Conservation (phyloP, 2,888 invertebrate species). For the Arctia plantaginis region DNA sequence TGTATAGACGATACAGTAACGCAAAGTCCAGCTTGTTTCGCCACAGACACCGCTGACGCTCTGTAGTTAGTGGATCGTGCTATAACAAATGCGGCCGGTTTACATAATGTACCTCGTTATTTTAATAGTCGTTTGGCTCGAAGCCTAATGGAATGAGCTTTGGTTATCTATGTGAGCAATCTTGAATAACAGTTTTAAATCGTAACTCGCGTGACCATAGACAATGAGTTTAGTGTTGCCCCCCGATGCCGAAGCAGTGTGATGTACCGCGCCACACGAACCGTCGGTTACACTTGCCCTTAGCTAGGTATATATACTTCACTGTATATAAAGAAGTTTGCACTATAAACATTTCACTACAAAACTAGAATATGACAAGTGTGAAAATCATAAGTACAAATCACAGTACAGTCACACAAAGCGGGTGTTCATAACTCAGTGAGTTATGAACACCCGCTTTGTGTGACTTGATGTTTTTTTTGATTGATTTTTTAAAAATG, state of each 20-base stretch:
- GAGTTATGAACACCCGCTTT: too few species aligned
- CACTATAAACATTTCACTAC: background rate
- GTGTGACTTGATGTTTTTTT: too few species aligned
- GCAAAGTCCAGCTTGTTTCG: background rate
- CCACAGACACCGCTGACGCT: background rate
- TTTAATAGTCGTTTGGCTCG: background rate
- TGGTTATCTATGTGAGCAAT: conserved; percentile 4
- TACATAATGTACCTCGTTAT: background rate
- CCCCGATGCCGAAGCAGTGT: background rate
- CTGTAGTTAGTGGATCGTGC: background rate
- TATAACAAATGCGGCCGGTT: background rate
- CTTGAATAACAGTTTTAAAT: background rate
- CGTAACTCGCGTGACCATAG: conserved; percentile 6
- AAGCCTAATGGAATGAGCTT: conserved; percentile 2
- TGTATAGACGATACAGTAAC: background rate
- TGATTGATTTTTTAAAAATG: too few species aligned
- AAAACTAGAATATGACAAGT: background rate
- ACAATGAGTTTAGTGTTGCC: background rate
- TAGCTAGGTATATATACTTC: background rate
- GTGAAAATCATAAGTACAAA: background rate
- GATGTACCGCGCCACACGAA: background rate
- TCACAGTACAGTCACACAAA: too few species aligned
- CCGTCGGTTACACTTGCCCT: background rate
- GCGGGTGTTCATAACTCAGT: too few species aligned
- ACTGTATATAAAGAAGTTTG: background rate